Conservation (phyloP, 2,113 vertebrate species). For the Psilopsiagon aurifrons region DNA sequence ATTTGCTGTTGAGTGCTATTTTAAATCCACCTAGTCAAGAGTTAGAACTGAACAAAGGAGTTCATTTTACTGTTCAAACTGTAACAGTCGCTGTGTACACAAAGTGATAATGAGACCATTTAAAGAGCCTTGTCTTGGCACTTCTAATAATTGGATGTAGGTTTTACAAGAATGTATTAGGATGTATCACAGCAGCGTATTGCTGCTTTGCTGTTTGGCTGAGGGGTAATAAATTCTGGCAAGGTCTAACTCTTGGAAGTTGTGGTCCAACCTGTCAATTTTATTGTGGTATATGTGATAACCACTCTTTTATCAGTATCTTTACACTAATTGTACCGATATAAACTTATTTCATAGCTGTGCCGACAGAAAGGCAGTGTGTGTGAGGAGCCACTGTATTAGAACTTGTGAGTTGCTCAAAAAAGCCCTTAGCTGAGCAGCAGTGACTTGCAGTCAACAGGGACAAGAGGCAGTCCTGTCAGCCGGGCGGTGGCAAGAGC, state of each 20-base stretch:
- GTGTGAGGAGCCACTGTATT: not conserved
- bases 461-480: not conserved
- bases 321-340: not conserved
- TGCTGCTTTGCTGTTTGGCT: not conserved
- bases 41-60: not conserved
- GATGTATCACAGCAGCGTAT: not conserved
- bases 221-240: not conserved
- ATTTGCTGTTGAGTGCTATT: not conserved
- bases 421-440: not conserved
- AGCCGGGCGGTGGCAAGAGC: not conserved
- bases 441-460: not conserved
- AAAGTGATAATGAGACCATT: conserved; percentile 35
- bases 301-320: not conserved
- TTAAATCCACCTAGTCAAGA: not conserved
- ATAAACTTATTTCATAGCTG: not conserved
- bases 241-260: not conserved
- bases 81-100: not conserved
- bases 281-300: not conserved
- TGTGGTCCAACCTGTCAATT: not conserved
- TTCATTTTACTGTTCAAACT: not conserved
- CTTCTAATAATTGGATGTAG: not conserved
- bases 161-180: not conserved
- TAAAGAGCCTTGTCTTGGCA: conserved; percentile 21
- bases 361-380: not conserved
- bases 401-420: not conserved